These are phyloP conservation scores for Temnopleurus reevesii DNA, from an alignment of 53 echinoderm and acorn worm genomes.

Conservation along the genomic window DNA sequence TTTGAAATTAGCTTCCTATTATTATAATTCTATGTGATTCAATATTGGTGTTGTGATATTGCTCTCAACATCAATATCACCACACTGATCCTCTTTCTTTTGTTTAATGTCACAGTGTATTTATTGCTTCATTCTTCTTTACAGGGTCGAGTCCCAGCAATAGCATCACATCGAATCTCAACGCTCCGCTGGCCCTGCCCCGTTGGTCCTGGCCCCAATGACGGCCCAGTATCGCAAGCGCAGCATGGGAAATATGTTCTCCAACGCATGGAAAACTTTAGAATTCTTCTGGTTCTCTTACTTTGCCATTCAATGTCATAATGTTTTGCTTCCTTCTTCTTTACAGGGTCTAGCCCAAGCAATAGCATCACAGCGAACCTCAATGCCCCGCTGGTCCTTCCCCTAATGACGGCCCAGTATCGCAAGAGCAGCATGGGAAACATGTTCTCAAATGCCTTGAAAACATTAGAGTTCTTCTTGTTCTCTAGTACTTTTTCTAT, in stretches of 20 bases:
- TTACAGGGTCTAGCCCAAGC: slow-evolving; percentile 69
- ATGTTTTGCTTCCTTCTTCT: no score
- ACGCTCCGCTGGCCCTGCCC: slow-evolving; percentile 60
- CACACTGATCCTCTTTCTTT: no score
- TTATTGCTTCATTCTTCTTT: no score
- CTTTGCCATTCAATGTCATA: no score
- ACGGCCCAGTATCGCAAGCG: slow-evolving; percentile 66
- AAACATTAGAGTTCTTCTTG: no score
- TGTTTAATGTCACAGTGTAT: no score
- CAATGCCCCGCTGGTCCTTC: slow-evolving; percentile 54
- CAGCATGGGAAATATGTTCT: not conserved
- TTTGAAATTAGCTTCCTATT: no score
- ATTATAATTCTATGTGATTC: no score
- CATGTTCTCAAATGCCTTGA: slow-evolving; percentile 96
- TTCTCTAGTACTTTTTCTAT: no score
- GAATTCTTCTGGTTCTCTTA: no score
- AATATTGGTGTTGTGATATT: no score
- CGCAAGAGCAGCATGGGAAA: slow-evolving; percentile 83
- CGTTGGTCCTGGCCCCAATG: slow-evolving; percentile 50
- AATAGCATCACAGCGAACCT: slow-evolving; percentile 67
- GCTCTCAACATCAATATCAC: no score
- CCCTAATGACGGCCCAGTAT: slow-evolving; percentile 53
- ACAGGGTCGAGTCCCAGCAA: slow-evolving; percentile 74
- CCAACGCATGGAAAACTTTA: not conserved
- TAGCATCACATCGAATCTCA: slow-evolving; percentile 63